Base-by-base conservation (phyloP, 2,888 invertebrate species). In the Branchipolynoe longqiensis region DNA sequence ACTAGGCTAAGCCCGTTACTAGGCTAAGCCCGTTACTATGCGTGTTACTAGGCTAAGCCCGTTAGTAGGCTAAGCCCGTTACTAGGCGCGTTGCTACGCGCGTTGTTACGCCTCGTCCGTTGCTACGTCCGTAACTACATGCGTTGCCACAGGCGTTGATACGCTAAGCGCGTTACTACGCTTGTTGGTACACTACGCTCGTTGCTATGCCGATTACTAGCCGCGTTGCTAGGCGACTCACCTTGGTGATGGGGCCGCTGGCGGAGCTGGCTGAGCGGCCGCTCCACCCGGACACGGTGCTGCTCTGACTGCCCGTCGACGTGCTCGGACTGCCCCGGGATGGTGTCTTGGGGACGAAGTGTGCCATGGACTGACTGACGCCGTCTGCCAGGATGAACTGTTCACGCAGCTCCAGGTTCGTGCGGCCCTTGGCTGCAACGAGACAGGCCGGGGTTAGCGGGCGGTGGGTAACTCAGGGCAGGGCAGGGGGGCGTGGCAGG, bases 341-440 rank as follows among this genome's bases (percentile, higher is more conserved):
- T 94, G 97, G 96, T 87, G 93, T 92, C 95, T 98, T 98, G 94
- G 98, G 96, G 95, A 97, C 97, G 96, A 99, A 99, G 93, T 98
- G 97, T 93, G 98, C 97, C 98, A 99, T 99, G 94, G 97, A 97
- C 96, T 99, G 99, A 94, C 98, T 97, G 56, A 92, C 92, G 94
- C 99, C 99, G 94, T 98, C 97, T 92, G 99, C 98, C 95, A 99
- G 95, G 94, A 98, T 98, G 96, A 99, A 99, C 95, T 98, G 98
- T 95, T 99, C 99, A 94, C 99, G 96, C 94, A 99, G 96, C 95
- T 99, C 99, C 95, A 99, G 97, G 96, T 99, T 99, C 95, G 99
- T 99, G 95, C 99, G 97, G 95, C 99, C 99, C 96, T 99, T 98
- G 95, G 99, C 99, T 99, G 95, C 12, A 81, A 81, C n/a, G 25